Conservation (phyloP, 2,888 invertebrate species). For the Euclidia mi region DNA sequence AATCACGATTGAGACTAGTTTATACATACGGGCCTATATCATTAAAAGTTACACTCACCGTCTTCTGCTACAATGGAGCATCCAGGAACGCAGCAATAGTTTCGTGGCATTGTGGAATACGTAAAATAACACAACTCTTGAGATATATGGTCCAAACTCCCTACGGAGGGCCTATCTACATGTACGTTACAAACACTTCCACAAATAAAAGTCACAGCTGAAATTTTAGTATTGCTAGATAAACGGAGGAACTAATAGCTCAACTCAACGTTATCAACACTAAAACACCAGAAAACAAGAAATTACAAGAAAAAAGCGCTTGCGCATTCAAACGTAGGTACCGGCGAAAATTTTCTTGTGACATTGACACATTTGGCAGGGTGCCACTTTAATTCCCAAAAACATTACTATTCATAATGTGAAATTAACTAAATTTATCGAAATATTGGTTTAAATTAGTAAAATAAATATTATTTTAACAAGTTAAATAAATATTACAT, state of each 20-base stretch:
- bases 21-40: no score
- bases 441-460: no score
- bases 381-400: no score
- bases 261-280: no score
- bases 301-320: not conserved
- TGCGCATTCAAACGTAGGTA: not conserved
- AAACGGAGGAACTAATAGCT: no score
- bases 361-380: no score
- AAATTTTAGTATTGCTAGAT: not conserved
- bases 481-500: no score
- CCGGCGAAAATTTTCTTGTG: not conserved
- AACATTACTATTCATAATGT: no score
- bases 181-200: conserved; percentile 2
- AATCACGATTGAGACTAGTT: no score
- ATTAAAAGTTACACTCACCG: no score
- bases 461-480: no score
- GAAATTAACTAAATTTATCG: no score
- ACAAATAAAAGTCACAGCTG: not conserved
- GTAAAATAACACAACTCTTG: conserved; percentile 6
- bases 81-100: conserved; percentile 9
- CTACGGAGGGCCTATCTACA: not conserved
- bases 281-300: not conserved
- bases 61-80: conserved; percentile 7
- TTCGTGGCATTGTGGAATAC: conserved; percentile 6
- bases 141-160: not conserved